Evolutionary conservation across 1,140 invertebrate genomes (phyloP), one percentile per base, ranked within the genome.

Genomic region (Drosophila setifemur): DNA sequence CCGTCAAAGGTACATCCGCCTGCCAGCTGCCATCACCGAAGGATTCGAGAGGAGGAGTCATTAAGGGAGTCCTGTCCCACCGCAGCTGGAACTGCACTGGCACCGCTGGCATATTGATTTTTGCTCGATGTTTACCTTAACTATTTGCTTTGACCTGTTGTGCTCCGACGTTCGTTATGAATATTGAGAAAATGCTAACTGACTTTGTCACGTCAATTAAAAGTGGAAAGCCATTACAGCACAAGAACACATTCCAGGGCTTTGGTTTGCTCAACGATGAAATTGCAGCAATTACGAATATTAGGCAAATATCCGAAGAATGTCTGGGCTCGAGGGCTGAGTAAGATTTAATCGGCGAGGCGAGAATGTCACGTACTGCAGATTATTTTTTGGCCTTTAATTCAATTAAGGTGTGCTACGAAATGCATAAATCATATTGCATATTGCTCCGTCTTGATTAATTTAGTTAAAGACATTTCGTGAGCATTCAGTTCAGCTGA

Each of bases 31-130:
- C 53, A 52, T 49, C 50, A 50, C 28, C 11, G 23, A 2, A 12
- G 21, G 35, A 12, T 45, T 11, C 8, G 45, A n/a, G 29, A 4
- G 6, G 12, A 5, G n/a, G 14, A 8, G 6, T 14, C n/a, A n/a
- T 12, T 6, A 14, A 23, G 40, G 28, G n/a, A 11, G n/a, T 21
- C 3, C n/a, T n/a, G n/a, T n/a, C 7, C 40, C 11, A 18, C 40
- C 18, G 6, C 11, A 49, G 18, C 35, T 50, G 18, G 11, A 44
- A 52, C 39, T 54, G 45, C 49, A 45, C 16, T 67, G 67, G 45
- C 49, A 45, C 16, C 60, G 67, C 48, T 63, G 53, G 66, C 33
- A 60, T 75, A 82, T 82, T 47, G 76, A 81, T 81, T 79, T 74
- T 75, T 33, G 9, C 29, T 48, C 28, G 23, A n/a, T 39, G 39